phyloP scores from a whole-genome alignment of 2,888 invertebrate species.

The Drosophila nigricruria region DNA sequence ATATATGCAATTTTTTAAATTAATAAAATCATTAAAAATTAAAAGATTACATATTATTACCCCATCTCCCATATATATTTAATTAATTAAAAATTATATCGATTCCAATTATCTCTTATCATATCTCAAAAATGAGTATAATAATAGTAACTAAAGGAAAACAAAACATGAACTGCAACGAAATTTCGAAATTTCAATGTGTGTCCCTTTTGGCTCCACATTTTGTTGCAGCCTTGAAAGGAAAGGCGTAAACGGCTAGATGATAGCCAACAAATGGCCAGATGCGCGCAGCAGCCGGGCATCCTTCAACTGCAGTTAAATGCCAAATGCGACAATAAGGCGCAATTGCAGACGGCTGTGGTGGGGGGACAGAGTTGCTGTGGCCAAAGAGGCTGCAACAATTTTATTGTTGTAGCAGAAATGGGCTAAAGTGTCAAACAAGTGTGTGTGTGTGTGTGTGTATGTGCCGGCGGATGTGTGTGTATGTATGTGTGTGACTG shows the following conservation, averaged over 20 bases:
- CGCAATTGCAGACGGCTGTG: slow-evolving; percentile 17
- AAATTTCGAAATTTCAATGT: slow-evolving; percentile 12
- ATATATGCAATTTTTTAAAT: neutral
- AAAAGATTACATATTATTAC: too few species aligned
- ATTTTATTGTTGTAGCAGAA: slow-evolving; percentile 54
- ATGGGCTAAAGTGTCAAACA: slow-evolving; percentile 45
- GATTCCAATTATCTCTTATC: too few species aligned
- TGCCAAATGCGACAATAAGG: slow-evolving; percentile 64
- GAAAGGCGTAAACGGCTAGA: slow-evolving; percentile 5
- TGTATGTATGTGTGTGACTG: slow-evolving; percentile 45
- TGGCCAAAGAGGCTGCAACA: slow-evolving; percentile 16
- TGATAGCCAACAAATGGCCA: slow-evolving; percentile 15
- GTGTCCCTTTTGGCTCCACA: neutral
- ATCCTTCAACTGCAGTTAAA: slow-evolving; percentile 74
- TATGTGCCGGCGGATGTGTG: slow-evolving; percentile 12
- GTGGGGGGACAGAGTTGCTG: neutral
- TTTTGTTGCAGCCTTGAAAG: slow-evolving; percentile 28
- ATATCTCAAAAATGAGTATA: too few species aligned
- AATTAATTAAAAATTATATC: too few species aligned
- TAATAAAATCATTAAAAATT: too few species aligned
- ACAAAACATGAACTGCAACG: neutral
- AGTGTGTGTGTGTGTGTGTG: slow-evolving; percentile 16
- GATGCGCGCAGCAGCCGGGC: slow-evolving; percentile 18
- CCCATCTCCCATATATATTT: too few species aligned
- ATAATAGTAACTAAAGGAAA: too few species aligned